Evolutionary conservation across 2,888 invertebrate species (phyloP), one percentile per base, ranked within the genome.

Genomic region (Adelognathus sp.): DNA sequence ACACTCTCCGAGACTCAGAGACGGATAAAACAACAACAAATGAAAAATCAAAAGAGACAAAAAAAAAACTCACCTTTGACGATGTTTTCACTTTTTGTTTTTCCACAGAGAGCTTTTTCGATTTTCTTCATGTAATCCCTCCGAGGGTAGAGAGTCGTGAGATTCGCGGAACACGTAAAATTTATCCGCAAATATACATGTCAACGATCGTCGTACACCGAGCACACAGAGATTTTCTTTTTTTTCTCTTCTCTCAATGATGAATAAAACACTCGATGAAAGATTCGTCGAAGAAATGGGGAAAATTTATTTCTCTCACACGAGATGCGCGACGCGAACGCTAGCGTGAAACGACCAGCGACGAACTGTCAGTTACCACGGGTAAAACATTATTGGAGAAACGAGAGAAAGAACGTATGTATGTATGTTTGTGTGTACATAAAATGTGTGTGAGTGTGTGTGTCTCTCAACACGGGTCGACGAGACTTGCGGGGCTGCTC

Each of bases 401-500:
- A 50, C 31, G 21, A 71, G 21, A 29, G 24, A 64, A 39, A 33
- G 6, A 33, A 41, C 66, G 44, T 18, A 27, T 21, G 31, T 39
- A 60, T 46, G 14, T 39, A 36, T 36, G 11, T 7, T 9, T 36
- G 33, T 36, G 5, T 36, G 1, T 36, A 36, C 11, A 39, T 39
- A n/a, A 5, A 14, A n/a, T 39, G 3, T 14, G 11, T 39, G 1
- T 39, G 1, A 14, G 5, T 39, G 11, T 14, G 14, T 18, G 11
- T 18, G 4, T 46, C 36, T 52, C 29, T 31, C 39, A 27, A 27
- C 46, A 29, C 14, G 29, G 61, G 7, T 33, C n/a, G 39, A 31
- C 52, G 60, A 54, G 63, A 52, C n/a, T 80, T 70, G 39, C 81
- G 75, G 44, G 81, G 82, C 85, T 86, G 88, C 86, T 86, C 85